Percentiles rank a stretch among this genome's conserved stretches.
phyloP scores from a whole-genome alignment of 1,140 invertebrate species.

The Pseudomyrmex gracilis region DNA sequence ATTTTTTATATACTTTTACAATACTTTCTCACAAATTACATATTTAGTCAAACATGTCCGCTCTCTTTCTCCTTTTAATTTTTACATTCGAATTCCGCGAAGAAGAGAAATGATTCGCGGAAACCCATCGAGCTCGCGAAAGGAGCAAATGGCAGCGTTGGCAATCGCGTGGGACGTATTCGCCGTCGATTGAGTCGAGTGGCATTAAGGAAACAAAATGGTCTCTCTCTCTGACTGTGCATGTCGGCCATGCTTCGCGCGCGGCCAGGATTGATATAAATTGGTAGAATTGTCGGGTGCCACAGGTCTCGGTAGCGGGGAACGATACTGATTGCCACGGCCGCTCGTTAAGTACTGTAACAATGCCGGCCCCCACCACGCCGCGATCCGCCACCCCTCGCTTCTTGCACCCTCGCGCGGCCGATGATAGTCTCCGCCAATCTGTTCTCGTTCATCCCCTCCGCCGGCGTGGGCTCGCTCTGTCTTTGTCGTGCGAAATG shows the following conservation, averaged over 20 bases:
- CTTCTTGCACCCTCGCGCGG: slow-evolving; percentile 35
- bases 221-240: slow-evolving; percentile 69
- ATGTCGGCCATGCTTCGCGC: slow-evolving; percentile 73
- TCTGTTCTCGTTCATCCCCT: slow-evolving; percentile 61
- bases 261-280: slow-evolving; percentile 81
- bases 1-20: slow-evolving; percentile 9
- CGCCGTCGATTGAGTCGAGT: slow-evolving; percentile 25
- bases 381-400: slow-evolving; percentile 23
- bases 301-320: slow-evolving; percentile 57
- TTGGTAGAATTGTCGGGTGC: slow-evolving; percentile 78
- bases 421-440: slow-evolving; percentile 51
- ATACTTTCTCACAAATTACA: neutral
- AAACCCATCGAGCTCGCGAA: slow-evolving; percentile 14
- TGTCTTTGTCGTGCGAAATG: slow-evolving; percentile 44
- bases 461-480: slow-evolving; percentile 17
- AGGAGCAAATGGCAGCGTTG: slow-evolving; percentile 5
- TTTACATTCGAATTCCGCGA: neutral
- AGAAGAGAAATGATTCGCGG: neutral
- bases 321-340: slow-evolving; percentile 76
- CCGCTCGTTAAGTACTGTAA: slow-evolving; percentile 76
- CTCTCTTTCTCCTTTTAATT: neutral
- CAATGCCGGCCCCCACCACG: slow-evolving; percentile 70
- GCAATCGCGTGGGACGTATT: slow-evolving; percentile 32
- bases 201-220: slow-evolving; percentile 77
- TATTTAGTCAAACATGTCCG: neutral